Evolutionary conservation across 2,113 vertebrate genomes (phyloP).

Genomic region (Chinchilla lanigera): DNA sequence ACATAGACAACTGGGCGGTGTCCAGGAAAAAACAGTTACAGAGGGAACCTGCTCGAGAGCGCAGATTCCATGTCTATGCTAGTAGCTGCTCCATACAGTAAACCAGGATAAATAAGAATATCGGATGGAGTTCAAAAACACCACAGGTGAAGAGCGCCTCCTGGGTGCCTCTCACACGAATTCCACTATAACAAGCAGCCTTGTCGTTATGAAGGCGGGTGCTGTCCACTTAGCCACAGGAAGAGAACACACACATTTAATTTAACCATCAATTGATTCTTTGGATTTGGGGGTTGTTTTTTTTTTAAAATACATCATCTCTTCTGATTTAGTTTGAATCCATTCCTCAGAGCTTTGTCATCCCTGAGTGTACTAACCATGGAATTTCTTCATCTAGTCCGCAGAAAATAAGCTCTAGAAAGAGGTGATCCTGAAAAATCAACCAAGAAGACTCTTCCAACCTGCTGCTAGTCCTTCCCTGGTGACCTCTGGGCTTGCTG

Average conservation of each 20-base stretch:
- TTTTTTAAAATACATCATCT: background rate
- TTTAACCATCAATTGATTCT: background rate
- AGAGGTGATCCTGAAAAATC: background rate
- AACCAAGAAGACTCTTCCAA: background rate
- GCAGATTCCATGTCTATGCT: background rate
- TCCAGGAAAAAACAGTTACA: background rate
- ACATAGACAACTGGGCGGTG: background rate
- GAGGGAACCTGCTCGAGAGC: background rate
- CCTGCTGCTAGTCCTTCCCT: background rate
- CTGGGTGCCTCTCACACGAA: background rate
- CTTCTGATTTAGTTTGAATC: background rate
- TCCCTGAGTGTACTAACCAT: background rate
- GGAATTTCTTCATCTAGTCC: background rate
- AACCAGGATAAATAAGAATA: background rate
- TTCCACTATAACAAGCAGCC: background rate
- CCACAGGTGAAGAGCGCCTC: background rate
- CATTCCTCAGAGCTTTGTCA: background rate
- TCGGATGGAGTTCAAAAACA: background rate
- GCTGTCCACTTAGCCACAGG: background rate
- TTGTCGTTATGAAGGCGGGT: background rate
- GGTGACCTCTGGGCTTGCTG: background rate
- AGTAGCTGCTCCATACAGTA: background rate
- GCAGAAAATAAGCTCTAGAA: conserved; percentile 3
- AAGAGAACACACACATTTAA: background rate
- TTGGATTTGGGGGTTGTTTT: background rate